A percentile compares a stretch with the other conserved stretches of the same genome.
These are phyloP conservation scores for Fabriciana adippe DNA, from an alignment of 2,888 invertebrate genomes.

Conservation along the genomic window DNA sequence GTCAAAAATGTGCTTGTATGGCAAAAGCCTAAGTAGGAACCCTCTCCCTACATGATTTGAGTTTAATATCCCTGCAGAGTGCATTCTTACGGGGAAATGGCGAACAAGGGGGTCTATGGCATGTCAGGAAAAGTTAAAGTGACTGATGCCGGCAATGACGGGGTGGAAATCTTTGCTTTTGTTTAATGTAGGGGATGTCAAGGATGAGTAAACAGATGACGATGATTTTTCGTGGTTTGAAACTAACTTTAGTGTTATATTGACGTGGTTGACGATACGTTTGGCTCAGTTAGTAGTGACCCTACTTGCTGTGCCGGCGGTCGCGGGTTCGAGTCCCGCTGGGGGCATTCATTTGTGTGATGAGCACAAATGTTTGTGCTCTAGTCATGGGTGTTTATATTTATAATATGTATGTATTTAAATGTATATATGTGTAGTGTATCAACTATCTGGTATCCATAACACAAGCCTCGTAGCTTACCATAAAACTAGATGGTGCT, in stretches of 20 bases:
- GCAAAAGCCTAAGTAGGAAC: slow-evolving; percentile 39
- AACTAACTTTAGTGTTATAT: slow-evolving; percentile 6
- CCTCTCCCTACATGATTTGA: slow-evolving; percentile 67
- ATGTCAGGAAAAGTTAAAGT: slow-evolving; percentile 40
- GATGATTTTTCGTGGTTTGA: slow-evolving; percentile 20
- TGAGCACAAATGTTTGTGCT: too few species aligned
- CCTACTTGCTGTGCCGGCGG: too few species aligned
- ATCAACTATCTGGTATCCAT: too few species aligned
- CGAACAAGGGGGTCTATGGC: slow-evolving; percentile 41
- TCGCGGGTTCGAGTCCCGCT: too few species aligned
- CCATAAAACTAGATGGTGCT: too few species aligned
- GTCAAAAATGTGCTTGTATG: slow-evolving; percentile 1
- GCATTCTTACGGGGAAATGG: slow-evolving; percentile 72
- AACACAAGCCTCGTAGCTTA: too few species aligned
- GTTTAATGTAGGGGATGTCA: slow-evolving; percentile 38
- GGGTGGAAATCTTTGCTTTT: slow-evolving; percentile 44
- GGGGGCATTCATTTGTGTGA: too few species aligned
- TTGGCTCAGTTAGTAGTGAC: too few species aligned
- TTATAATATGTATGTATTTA: too few species aligned
- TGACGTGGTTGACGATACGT: too few species aligned
- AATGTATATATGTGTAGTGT: too few species aligned
- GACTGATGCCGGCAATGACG: slow-evolving; percentile 46
- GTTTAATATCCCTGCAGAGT: slow-evolving; percentile 77
- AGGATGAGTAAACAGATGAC: slow-evolving; percentile 36
- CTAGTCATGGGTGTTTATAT: too few species aligned